Percentiles rank a stretch among this genome's conserved stretches.
These are phyloP conservation scores for Caenorhabditis uteleia DNA, from an alignment of 2,888 invertebrate species.

Conservation along the genomic window DNA sequence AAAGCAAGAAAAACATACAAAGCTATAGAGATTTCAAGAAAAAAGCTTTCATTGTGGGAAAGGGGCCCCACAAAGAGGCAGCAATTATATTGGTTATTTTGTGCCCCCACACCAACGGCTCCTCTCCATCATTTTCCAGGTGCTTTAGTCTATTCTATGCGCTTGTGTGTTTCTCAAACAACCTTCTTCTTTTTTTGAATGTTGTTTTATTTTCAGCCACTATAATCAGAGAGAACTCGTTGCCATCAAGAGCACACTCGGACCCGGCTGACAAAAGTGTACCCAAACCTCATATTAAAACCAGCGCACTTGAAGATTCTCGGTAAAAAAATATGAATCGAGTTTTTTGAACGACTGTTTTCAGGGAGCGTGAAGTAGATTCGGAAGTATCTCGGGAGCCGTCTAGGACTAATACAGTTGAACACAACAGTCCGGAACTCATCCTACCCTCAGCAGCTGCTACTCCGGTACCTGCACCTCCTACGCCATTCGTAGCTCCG, in stretches of 20 bases:
- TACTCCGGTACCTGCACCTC: background rate
- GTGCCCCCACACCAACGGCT: no score
- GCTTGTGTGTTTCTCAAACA: no score
- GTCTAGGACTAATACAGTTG: conserved; percentile 29
- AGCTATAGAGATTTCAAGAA: no score
- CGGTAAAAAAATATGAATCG: conserved; percentile 2
- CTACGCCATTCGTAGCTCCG: background rate
- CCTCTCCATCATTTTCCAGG: no score
- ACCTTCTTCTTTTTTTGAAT: background rate
- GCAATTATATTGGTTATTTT: no score
- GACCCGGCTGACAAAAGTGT: no score
- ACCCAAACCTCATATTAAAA: conserved; percentile 3
- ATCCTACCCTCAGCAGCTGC: conserved; percentile 4
- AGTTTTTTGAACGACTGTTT: background rate
- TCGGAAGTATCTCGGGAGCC: conserved; percentile 16
- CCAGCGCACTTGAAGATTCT: conserved; percentile 16
- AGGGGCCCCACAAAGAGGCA: no score
- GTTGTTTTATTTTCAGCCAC: conserved; percentile 6
- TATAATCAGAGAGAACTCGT: conserved; percentile 5
- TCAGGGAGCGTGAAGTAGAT: conserved; percentile 7
- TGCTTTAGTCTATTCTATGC: no score
- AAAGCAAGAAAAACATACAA: no score
- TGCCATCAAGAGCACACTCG: background rate
- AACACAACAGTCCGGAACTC: conserved; percentile 30
- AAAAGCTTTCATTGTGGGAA: no score